These are phyloP conservation scores for Drosophila teissieri DNA, from an alignment of 1,140 invertebrate genomes.

Conservation along the genomic window DNA sequence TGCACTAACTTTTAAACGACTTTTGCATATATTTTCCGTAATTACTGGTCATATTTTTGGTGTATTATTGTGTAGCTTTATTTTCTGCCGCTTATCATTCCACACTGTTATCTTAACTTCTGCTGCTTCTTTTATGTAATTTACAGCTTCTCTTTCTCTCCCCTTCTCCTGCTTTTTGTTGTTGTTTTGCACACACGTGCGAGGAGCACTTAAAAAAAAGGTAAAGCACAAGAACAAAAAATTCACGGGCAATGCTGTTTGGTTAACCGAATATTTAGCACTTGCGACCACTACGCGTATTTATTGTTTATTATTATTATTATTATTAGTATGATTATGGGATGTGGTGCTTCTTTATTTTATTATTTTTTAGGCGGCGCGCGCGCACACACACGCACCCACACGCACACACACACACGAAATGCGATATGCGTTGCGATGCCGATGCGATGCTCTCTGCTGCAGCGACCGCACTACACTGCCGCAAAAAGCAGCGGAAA, in stretches of 20 bases:
- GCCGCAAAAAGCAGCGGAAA: slow-evolving; percentile 25
- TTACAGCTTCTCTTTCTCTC: slow-evolving; percentile 30
- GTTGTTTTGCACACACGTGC: slow-evolving; percentile 45
- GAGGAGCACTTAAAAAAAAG: slow-evolving; percentile 47
- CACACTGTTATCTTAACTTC: slow-evolving; percentile 22
- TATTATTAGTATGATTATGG: slow-evolving; percentile 1
- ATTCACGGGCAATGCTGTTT: slow-evolving; percentile 11
- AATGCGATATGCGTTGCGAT: slow-evolving; percentile 37
- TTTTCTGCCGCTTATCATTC: slow-evolving; percentile 21
- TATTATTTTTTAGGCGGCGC: slow-evolving; percentile 15
- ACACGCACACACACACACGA: slow-evolving; percentile 14
- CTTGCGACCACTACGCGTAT: slow-evolving; percentile 13
- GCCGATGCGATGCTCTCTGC: slow-evolving; percentile 34
- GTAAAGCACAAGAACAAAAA: slow-evolving; percentile 22
- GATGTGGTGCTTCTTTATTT: slow-evolving; percentile 5
- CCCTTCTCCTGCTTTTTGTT: slow-evolving; percentile 14
- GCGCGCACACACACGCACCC: slow-evolving; percentile 27
- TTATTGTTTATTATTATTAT: slow-evolving; percentile 14
- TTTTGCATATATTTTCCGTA: background rate
- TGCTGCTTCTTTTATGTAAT: slow-evolving; percentile 58
- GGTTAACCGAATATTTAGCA: slow-evolving; percentile 33
- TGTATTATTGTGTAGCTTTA: slow-evolving; percentile 17
- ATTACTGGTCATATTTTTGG: slow-evolving; percentile 4
- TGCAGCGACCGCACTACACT: slow-evolving; percentile 72
- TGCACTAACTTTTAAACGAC: slow-evolving; percentile 9